phyloP scores from a whole-genome alignment of 2,888 invertebrate species.

The Apodemia duryi region DNA sequence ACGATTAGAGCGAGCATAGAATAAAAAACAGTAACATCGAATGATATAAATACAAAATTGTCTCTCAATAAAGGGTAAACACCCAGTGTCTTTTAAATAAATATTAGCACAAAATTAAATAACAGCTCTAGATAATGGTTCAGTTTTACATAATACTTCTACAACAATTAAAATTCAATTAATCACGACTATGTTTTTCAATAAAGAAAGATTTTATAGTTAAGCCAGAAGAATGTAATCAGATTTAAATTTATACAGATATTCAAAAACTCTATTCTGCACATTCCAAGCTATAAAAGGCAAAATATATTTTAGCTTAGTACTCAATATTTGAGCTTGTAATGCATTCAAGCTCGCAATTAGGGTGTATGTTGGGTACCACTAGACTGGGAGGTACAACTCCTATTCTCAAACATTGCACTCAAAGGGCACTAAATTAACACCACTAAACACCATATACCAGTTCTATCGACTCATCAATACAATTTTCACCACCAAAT shows the following conservation, averaged over 20 bases:
- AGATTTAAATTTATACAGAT: conserved; percentile 47
- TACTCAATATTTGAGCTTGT: conserved; percentile 24
- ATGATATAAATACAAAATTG: background rate
- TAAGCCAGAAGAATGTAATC: conserved; percentile 37
- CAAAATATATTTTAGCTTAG: conserved; percentile 46
- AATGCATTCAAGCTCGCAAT: conserved; percentile 22
- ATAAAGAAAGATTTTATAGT: conserved; percentile 17
- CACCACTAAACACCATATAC: conserved; percentile 71
- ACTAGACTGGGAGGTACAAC: conserved; percentile 49
- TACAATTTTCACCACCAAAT: conserved; percentile 48
- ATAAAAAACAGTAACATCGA: conserved; percentile 11
- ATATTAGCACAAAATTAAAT: background rate
- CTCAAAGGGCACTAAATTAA: conserved; percentile 74
- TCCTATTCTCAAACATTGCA: conserved; percentile 42
- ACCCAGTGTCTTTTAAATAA: conserved; percentile 1
- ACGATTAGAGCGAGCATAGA: conserved; percentile 3
- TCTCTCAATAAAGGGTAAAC: background rate
- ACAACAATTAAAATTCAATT: background rate
- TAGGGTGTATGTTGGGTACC: conserved; percentile 46
- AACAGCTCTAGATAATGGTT: conserved; percentile 5
- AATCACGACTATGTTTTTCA: conserved; percentile 5
- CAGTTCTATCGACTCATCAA: conserved; percentile 61
- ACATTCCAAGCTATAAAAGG: conserved; percentile 50
- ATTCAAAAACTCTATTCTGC: conserved; percentile 59
- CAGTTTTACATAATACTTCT: background rate